Conservation (phyloP, 2,113 vertebrate species). For the Typhlomys cinereus region DNA sequence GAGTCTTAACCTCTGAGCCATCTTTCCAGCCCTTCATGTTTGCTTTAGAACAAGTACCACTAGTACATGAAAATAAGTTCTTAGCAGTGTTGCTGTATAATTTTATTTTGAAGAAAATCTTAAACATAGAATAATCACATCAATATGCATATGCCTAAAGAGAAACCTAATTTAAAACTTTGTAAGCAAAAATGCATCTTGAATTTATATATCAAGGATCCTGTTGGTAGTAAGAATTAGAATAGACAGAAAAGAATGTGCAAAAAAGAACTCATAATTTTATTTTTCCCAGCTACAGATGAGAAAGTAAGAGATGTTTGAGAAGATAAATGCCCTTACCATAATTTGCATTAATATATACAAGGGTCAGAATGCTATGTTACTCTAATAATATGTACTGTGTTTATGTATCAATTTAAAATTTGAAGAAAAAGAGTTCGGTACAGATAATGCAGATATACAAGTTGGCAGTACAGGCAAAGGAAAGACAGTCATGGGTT, state of each 20-base stretch:
- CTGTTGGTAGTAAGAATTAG: neutral
- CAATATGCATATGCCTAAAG: neutral
- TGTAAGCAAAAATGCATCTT: neutral
- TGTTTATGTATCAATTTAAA: neutral
- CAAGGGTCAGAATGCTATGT: neutral
- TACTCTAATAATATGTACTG: too few relatives aligned
- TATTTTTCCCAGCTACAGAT: neutral
- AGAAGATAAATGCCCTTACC: neutral
- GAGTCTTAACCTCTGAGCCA: too few relatives aligned
- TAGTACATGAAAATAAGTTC: constrained; percentile 46
- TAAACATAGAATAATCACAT: neutral
- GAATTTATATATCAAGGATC: neutral
- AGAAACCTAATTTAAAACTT: neutral
- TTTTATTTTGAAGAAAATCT: constrained; percentile 21
- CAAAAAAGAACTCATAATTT: neutral
- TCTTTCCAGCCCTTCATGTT: too few relatives aligned
- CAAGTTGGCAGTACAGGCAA: neutral
- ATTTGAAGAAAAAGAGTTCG: neutral
- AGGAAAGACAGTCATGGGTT: neutral
- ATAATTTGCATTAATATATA: neutral
- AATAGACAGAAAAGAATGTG: neutral
- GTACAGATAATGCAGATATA: neutral
- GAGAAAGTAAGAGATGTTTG: neutral
- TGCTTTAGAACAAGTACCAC: too few relatives aligned
- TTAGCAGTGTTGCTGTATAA: neutral